Conservation (phyloP, 2,888 invertebrate genomes). For the Netelia fuscicornis region DNA sequence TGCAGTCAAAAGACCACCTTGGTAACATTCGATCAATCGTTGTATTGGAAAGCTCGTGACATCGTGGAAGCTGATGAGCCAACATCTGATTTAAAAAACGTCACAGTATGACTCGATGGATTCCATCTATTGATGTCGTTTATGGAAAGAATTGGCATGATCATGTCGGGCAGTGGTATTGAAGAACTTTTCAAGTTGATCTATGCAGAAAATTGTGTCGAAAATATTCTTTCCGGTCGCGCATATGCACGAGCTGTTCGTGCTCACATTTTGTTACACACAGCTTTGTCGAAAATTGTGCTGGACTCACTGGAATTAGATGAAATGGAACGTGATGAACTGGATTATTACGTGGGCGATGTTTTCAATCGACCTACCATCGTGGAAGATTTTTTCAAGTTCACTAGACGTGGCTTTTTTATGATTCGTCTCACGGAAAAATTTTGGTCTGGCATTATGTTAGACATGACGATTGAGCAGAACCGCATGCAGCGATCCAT, state of each 20-base stretch:
- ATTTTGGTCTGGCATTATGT: conserved; percentile 50
- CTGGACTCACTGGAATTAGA: conserved; percentile 10
- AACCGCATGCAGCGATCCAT: too few species aligned
- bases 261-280: too few species aligned
- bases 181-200: conserved; percentile 68
- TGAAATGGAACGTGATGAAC: conserved; percentile 14
- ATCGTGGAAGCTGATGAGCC: conserved; percentile 47
- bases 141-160: conserved; percentile 70
- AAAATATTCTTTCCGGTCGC: too few species aligned
- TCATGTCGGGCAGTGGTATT: conserved; percentile 76
- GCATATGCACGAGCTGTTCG: too few species aligned
- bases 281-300: conserved; percentile 19
- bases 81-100: conserved; percentile 44
- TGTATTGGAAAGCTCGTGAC: conserved; percentile 66
- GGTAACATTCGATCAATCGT: too few species aligned
- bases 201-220: too few species aligned
- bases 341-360: background rate
- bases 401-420: conserved; percentile 27
- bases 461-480: conserved; percentile 45
- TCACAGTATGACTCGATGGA: conserved; percentile 73
- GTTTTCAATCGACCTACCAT: conserved; percentile 4
- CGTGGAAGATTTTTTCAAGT: conserved; percentile 22
- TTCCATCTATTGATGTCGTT: conserved; percentile 75
- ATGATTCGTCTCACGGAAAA: conserved; percentile 36
- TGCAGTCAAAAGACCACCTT: conserved; percentile 45